Evolutionary conservation across 2,888 invertebrate species (phyloP).

Genomic region (Xiphydria camelus): DNA sequence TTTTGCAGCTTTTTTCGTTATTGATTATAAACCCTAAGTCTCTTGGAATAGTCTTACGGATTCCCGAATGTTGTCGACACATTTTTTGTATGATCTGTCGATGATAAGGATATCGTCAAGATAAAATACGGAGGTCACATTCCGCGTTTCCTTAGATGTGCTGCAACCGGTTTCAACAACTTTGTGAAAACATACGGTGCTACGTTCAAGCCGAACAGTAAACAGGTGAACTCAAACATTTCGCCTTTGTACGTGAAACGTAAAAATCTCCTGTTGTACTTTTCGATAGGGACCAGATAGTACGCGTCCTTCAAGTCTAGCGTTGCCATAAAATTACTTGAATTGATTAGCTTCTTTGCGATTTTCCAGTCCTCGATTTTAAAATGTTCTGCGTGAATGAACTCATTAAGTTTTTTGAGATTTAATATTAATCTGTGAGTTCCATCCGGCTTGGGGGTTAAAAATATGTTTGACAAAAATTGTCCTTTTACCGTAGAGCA

Average conservation of each 20-base stretch:
- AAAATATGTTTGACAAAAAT: background rate
- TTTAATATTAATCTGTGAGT: background rate
- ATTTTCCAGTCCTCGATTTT: conserved; percentile 8
- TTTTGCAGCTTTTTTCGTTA: background rate
- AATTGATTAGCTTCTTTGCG: conserved; percentile 1
- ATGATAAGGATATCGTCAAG: conserved; percentile 28
- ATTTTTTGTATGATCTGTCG: conserved; percentile 15
- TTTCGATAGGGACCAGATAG: conserved; percentile 16
- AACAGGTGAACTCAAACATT: conserved; percentile 24
- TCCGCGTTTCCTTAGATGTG: conserved; percentile 13
- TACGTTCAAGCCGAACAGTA: conserved; percentile 29
- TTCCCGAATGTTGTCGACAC: conserved; percentile 10
- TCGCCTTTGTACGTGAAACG: conserved; percentile 20
- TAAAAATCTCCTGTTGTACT: conserved; percentile 22
- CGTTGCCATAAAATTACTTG: conserved; percentile 8
- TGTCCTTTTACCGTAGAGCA: background rate
- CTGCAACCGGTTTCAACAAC: conserved; percentile 25
- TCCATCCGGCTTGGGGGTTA: background rate
- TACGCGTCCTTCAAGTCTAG: conserved; percentile 17
- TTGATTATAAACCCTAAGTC: no score
- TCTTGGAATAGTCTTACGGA: no score
- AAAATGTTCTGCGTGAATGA: conserved; percentile 1
- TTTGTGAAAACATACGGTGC: conserved; percentile 31
- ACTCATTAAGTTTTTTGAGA: background rate
- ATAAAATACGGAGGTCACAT: conserved; percentile 24